phyloP scores from a whole-genome alignment of 2,113 vertebrate genomes.

The Tiliqua scincoides region DNA sequence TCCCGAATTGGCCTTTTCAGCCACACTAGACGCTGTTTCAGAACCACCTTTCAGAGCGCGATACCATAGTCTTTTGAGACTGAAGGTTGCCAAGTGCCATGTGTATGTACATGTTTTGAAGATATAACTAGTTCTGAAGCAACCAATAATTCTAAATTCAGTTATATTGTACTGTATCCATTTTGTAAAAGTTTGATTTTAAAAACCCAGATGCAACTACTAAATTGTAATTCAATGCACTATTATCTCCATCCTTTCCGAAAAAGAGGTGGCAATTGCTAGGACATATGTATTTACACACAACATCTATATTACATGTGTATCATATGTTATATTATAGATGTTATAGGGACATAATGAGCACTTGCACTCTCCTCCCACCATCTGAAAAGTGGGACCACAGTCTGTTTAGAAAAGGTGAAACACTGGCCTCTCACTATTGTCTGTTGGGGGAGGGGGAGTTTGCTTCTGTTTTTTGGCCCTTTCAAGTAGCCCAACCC shows the following conservation, averaged over 20 bases:
- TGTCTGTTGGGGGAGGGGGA: neutral
- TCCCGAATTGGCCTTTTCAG: no score
- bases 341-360: neutral
- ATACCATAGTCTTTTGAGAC: no score
- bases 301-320: no score
- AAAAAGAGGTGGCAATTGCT: neutral
- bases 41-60: no score
- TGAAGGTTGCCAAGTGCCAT: neutral
- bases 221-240: neutral
- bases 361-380: neutral
- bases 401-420: neutral
- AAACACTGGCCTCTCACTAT: neutral
- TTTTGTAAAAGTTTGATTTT: neutral
- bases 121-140: conserved; percentile 23
- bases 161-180: neutral
- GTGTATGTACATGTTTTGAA: neutral
- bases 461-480: neutral
- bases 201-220: neutral
- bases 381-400: neutral
- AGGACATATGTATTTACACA: neutral
- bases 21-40: no score
- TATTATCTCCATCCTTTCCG: neutral
- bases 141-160: neutral
- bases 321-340: neutral
- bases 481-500: neutral